Evolutionary conservation across 2,797 vertebrate species (phyloP), one percentile per base, ranked within the genome.

Genomic region (Sphenopsis melanotis): DNA sequence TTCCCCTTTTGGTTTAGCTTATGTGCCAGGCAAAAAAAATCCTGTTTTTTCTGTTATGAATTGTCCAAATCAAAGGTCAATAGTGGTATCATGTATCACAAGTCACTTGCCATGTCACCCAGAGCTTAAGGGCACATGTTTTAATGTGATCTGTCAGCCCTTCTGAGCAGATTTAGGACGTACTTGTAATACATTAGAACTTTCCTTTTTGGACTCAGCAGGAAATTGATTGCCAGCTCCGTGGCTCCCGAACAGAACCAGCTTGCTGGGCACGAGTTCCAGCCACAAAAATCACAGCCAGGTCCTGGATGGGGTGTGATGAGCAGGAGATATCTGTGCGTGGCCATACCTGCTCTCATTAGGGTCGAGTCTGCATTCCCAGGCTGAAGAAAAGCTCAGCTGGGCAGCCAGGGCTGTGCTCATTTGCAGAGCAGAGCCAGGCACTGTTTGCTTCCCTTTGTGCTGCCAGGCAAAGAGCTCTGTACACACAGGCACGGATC

Each of bases 141-240:
- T 83, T 95, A 97, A 96, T 91, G 95, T 87, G 94, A 91, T 86
- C 97, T 97, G 94, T 91, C 97, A 97, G 90, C 68, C 69, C 71
- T 93, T 76, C 95, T 95, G 94, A 95, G 65, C 91, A 94, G 93
- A 95, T 97, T 93, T 89, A 94, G 84, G 78, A 81, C 13, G 37
- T 74, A 88, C 75, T 95, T 93, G 92, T 95, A 97, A 97, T 94
- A 46, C 66, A 96, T 97, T 89, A 97, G 95, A 79, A 80, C 91
- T 78, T 97, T 95, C 77, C 94, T 93, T 97, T 97, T 95, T 42
- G 87, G 94, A 36, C 94, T 95, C 85, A 68, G 95, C 75, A 61
- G 92, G 96, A 89, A 96, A 95, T 90, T 94, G 96, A 97, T 96
- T 97, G 95, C 96, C 87, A 90, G 94, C 91, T 96, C 93, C 32